phyloP scores from a whole-genome alignment of 2,888 invertebrate genomes.

The Agonopterix heracliana region DNA sequence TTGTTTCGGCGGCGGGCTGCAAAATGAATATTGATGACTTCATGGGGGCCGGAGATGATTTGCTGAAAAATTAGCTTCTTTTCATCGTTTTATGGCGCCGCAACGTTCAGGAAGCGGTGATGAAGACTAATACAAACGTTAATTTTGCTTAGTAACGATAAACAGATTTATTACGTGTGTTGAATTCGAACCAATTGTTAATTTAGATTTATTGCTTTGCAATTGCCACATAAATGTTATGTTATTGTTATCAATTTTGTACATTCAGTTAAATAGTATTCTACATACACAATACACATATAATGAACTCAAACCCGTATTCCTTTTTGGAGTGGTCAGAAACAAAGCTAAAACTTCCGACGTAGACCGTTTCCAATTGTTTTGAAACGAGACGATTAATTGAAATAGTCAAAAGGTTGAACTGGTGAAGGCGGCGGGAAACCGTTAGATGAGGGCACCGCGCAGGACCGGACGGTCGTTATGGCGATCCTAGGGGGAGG shows the following conservation, averaged over 20 bases:
- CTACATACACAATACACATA: too few relatives aligned
- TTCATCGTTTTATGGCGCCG: constrained; percentile 71
- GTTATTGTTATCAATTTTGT: neutral
- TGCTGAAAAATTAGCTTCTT: constrained; percentile 74
- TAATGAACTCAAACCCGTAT: too few relatives aligned
- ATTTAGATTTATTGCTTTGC: neutral
- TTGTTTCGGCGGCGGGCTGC: constrained; percentile 70
- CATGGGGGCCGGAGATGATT: constrained; percentile 71
- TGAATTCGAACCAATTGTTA: constrained; percentile 1
- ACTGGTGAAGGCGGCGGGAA: too few relatives aligned
- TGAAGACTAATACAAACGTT: constrained; percentile 72
- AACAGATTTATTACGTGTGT: constrained; percentile 18
- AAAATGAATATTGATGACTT: constrained; percentile 76
- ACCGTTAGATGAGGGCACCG: too few relatives aligned
- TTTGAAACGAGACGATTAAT: too few relatives aligned
- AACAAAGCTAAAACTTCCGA: too few relatives aligned
- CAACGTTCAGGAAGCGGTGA: constrained; percentile 57
- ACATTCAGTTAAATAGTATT: too few relatives aligned
- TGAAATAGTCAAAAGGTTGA: too few relatives aligned
- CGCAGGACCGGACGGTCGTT: too few relatives aligned
- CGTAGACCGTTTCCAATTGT: too few relatives aligned
- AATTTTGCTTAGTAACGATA: constrained; percentile 65
- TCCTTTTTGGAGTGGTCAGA: too few relatives aligned
- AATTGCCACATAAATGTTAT: neutral
- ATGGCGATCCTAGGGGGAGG: too few relatives aligned